Percentiles rank a stretch among this genome's conserved stretches.
Conservation (phyloP, 2,888 invertebrate genomes). For the Ophion ellenae region DNA sequence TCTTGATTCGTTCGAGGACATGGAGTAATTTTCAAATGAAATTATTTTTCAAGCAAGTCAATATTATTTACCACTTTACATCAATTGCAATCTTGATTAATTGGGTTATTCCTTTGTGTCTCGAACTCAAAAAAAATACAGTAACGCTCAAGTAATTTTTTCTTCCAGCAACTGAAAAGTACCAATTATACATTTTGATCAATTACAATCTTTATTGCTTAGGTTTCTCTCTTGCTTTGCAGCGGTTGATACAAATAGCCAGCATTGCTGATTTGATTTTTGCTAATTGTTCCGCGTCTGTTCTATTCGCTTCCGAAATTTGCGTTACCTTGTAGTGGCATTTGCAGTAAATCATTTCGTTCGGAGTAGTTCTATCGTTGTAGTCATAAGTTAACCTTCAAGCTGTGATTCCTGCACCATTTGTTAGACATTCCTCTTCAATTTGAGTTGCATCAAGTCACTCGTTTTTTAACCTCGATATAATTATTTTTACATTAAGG, state of each 20-base stretch:
- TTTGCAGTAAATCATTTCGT: slow-evolving; percentile 93
- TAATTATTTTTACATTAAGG: too few species aligned
- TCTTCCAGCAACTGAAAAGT: neutral
- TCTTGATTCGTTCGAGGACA: too few species aligned
- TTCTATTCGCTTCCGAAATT: neutral
- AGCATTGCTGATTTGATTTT: neutral
- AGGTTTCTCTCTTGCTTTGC: neutral
- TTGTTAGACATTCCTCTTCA: too few species aligned
- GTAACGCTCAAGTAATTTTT: neutral
- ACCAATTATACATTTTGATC: neutral
- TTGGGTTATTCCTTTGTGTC: neutral
- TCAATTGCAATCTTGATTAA: too few species aligned
- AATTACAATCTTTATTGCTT: neutral
- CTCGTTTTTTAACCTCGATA: too few species aligned
- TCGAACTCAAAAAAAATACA: neutral
- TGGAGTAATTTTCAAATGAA: too few species aligned
- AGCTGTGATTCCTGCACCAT: too few species aligned
- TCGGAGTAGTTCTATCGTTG: slow-evolving; percentile 80
- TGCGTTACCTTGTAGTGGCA: slow-evolving; percentile 92
- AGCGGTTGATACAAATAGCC: neutral
- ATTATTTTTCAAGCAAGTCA: too few species aligned
- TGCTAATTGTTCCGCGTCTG: neutral
- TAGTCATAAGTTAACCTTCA: too few species aligned
- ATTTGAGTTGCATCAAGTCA: too few species aligned
- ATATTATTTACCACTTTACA: too few species aligned